Conservation (phyloP, 2,113 vertebrate genomes). For the Phainopepla nitens region DNA sequence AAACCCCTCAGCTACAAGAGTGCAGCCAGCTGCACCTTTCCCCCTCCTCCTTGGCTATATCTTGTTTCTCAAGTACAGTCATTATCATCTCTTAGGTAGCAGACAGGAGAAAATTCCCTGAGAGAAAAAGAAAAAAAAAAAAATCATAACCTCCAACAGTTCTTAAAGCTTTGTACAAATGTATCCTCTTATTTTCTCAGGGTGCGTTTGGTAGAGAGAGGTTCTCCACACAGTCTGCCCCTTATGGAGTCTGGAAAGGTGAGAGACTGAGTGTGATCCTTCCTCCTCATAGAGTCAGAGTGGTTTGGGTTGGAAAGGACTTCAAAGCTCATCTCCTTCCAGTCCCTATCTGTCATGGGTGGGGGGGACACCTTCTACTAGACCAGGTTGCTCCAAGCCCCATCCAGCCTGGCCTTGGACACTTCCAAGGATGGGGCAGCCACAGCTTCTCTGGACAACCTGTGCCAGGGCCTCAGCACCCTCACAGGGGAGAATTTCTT, state of each 20-base stretch:
- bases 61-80: neutral
- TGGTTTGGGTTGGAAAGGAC: neutral
- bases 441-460: neutral
- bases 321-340: neutral
- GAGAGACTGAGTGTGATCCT: neutral
- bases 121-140: neutral
- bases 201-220: slow-evolving; percentile 93
- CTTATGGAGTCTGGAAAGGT: slow-evolving; percentile 98
- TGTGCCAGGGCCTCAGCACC: neutral
- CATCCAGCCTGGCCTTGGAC: fast-evolving
- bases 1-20: neutral
- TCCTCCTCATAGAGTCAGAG: neutral
- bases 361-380: neutral
- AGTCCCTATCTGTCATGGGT: neutral
- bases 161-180: neutral
- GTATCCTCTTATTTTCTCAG: slow-evolving; percentile 65
- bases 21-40: neutral
- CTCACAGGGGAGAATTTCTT: neutral
- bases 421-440: neutral
- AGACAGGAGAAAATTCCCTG: neutral
- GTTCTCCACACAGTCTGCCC: slow-evolving; percentile 92
- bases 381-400: neutral
- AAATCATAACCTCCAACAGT: neutral
- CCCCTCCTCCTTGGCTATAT: neutral
- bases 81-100: neutral